These are phyloP conservation scores for Sesia bembeciformis DNA, from an alignment of 2,888 invertebrate species.

Conservation along the genomic window DNA sequence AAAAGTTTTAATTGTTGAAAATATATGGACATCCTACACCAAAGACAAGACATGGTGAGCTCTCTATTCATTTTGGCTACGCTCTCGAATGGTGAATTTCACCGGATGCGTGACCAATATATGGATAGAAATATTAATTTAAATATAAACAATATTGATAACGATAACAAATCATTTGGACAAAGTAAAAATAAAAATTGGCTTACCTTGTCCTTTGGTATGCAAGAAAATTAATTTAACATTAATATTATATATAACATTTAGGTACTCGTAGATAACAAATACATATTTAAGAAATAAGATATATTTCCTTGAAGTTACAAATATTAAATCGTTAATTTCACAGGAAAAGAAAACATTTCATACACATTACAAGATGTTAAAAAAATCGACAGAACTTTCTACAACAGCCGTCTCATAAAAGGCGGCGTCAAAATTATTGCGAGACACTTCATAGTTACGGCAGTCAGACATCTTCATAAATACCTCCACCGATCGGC, in stretches of 20 bases:
- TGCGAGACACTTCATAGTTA: not conserved
- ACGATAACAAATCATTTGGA: not conserved
- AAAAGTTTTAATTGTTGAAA: not conserved
- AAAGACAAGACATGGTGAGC: not conserved
- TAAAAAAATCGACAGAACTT: not conserved
- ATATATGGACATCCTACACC: conserved; percentile 5
- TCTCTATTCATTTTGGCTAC: not conserved
- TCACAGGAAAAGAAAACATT: too few relatives aligned
- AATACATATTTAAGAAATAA: too few relatives aligned
- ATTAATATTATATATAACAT: too few relatives aligned
- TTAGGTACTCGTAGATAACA: too few relatives aligned
- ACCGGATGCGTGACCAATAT: conserved; percentile 26
- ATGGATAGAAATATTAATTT: not conserved
- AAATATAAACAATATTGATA: not conserved
- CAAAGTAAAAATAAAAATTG: too few relatives aligned
- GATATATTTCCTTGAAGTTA: too few relatives aligned
- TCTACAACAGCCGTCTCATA: not conserved
- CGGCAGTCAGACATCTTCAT: not conserved
- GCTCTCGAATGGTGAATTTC: conserved; percentile 24
- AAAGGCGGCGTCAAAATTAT: not conserved
- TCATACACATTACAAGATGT: not conserved
- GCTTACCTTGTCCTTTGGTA: too few relatives aligned
- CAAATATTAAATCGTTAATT: too few relatives aligned
- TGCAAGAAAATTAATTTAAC: too few relatives aligned
- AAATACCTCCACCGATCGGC: not conserved